phyloP scores from a whole-genome alignment of 1,140 invertebrate genomes.

The Pachyrhynchus sulphureomaculatus region DNA sequence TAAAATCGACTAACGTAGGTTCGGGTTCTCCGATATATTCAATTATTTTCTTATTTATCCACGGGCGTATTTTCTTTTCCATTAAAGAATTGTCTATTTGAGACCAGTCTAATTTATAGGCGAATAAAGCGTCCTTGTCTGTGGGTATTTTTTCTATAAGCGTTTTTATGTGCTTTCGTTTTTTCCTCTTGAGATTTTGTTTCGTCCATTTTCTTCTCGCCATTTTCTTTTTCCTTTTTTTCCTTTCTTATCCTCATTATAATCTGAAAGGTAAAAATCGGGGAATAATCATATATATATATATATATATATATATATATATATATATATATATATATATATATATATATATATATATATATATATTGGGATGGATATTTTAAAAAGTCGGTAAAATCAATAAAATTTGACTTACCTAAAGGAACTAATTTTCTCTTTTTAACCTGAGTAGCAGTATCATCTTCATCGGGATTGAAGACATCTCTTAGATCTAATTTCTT shows the following conservation, averaged over 20 bases:
- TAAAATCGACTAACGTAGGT: conserved; percentile 97
- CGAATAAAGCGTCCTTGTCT: conserved; percentile 93
- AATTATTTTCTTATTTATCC: conserved; percentile 99
- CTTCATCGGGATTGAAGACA: conserved; percentile 90
- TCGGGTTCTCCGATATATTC: conserved; percentile 99
- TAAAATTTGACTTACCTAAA: conserved; percentile 65
- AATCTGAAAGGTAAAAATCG: conserved; percentile 56
- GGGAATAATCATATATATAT: no score
- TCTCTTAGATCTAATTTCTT: conserved; percentile 71
- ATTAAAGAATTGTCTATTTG: conserved; percentile 75
- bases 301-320: no score
- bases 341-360: no score
- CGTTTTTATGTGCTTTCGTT: conserved; percentile 92
- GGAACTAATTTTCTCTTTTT: conserved; percentile 86
- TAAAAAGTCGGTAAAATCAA: no score
- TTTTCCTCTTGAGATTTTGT: conserved; percentile 88
- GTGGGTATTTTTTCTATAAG: conserved; percentile 98
- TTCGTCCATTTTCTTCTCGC: conserved; percentile 67
- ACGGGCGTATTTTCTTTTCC: conserved; percentile 96
- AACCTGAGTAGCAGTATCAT: conserved; percentile 63
- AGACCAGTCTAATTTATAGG: conserved; percentile 89
- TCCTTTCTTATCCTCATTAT: conserved; percentile 65
- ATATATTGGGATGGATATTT: no score
- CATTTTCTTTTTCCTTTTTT: conserved; percentile 61
- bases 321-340: no score